Conservation (phyloP, 37 sponge, comb jelly and placozoan species). For the Agelas oroides region DNA sequence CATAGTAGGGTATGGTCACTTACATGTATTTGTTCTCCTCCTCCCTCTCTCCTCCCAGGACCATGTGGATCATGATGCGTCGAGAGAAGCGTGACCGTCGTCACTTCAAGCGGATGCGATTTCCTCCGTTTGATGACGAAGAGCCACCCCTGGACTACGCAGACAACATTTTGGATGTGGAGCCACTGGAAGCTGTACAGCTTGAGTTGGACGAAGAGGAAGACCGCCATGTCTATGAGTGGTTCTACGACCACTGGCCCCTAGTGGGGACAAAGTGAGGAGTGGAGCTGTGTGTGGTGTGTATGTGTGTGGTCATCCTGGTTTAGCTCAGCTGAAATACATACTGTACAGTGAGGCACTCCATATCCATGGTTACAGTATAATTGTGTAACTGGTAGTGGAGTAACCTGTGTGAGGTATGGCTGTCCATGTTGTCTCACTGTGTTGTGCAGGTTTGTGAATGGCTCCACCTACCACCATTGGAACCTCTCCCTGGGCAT, state of each 20-base stretch:
- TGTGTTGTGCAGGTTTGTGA: constrained; percentile 66
- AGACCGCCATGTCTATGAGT: constrained; percentile 88
- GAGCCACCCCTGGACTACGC: constrained; percentile 99
- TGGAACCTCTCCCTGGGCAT: constrained; percentile 93
- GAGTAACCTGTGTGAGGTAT: no score
- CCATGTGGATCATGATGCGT: constrained; percentile 99
- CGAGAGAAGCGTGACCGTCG: constrained; percentile 98
- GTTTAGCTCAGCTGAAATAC: background rate
- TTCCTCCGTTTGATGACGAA: constrained; percentile 99
- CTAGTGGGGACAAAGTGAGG: constrained; percentile 85
- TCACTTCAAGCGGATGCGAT: constrained; percentile 99
- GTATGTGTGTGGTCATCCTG: constrained; percentile 14
- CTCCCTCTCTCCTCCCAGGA: constrained; percentile 59
- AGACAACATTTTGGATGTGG: constrained; percentile 98
- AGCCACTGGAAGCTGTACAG: constrained; percentile 99
- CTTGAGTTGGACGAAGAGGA: constrained; percentile 98
- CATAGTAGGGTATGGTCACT: background rate
- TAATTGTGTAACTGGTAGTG: no score
- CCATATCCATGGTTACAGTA: background rate
- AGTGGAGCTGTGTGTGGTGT: no score
- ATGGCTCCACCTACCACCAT: constrained; percentile 90
- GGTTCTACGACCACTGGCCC: constrained; percentile 98
- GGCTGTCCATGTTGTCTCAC: no score
- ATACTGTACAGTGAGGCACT: background rate
- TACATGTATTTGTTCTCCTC: background rate